phyloP scores from a whole-genome alignment of 2,113 vertebrate genomes.

The Cochlearius cochlearius region DNA sequence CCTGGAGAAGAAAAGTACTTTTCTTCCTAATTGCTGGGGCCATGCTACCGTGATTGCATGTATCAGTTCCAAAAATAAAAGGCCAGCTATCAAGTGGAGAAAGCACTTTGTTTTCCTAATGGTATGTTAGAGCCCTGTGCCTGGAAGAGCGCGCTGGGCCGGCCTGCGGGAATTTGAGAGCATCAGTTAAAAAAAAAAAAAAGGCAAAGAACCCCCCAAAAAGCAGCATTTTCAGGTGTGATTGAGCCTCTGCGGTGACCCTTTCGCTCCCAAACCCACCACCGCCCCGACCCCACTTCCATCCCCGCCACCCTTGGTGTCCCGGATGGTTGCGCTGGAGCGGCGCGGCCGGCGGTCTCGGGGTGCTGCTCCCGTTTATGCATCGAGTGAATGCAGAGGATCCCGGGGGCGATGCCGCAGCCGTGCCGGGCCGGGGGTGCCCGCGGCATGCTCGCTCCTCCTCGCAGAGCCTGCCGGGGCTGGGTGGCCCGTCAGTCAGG shows the following conservation, averaged over 20 bases:
- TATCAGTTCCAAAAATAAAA: constrained; percentile 8
- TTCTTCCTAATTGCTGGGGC: constrained; percentile 43
- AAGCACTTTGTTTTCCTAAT: background rate
- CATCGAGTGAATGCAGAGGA: fast-evolving
- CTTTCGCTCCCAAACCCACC: background rate
- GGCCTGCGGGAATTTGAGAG: background rate
- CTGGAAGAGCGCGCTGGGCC: background rate
- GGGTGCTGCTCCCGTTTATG: background rate
- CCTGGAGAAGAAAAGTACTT: constrained; percentile 43
- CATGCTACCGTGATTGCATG: background rate
- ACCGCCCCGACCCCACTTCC: fast-evolving
- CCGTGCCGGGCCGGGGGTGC: background rate
- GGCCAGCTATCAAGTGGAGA: background rate
- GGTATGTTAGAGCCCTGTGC: background rate
- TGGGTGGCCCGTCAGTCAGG: background rate
- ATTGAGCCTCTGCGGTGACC: background rate
- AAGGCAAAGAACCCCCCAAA: too few species aligned
- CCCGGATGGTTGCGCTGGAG: fast-evolving
- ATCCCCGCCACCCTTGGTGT: fast-evolving
- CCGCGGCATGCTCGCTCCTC: fast-evolving
- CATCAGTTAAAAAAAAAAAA: background rate
- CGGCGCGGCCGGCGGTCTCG: fast-evolving
- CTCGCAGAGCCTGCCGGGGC: background rate
- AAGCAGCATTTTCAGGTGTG: background rate
- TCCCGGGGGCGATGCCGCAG: background rate